A percentile compares a stretch with the other conserved stretches of the same genome.
Conservation (phyloP, 2,888 invertebrate genomes). For the Lasioglossum zephyrum region DNA sequence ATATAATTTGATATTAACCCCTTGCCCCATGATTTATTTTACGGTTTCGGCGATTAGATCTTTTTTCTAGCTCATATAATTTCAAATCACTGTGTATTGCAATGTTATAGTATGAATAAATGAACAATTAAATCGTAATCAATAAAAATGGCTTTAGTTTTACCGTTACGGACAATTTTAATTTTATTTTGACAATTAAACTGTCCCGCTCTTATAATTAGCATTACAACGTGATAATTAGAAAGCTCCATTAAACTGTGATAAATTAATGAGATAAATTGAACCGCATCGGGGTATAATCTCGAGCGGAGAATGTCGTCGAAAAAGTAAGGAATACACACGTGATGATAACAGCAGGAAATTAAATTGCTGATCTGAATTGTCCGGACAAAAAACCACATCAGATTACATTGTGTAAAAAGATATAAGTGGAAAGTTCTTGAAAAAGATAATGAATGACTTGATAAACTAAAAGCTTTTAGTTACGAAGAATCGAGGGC, state of each 20-base stretch:
- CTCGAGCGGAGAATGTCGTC: background rate
- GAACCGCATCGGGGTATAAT: constrained; percentile 18
- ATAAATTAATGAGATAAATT: constrained; percentile 41
- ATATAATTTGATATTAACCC: too few relatives aligned
- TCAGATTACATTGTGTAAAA: constrained; percentile 10
- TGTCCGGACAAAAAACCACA: constrained; percentile 3
- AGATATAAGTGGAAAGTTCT: background rate
- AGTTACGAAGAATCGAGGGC: background rate
- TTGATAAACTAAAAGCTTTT: constrained; percentile 35
- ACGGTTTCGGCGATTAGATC: too few relatives aligned
- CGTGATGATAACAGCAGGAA: background rate
- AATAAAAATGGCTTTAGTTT: background rate
- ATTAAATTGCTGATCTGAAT: constrained; percentile 15
- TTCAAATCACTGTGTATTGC: too few relatives aligned
- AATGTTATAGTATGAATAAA: background rate
- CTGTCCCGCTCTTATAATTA: background rate
- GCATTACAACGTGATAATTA: constrained; percentile 6
- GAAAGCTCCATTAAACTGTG: background rate
- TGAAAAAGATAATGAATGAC: constrained; percentile 16
- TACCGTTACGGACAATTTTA: background rate
- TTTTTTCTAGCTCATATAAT: too few relatives aligned
- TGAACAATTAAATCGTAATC: too few relatives aligned
- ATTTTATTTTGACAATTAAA: background rate
- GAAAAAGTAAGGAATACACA: constrained; percentile 11
- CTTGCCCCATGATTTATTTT: too few relatives aligned